Percentiles rank a stretch among this genome's conserved stretches.
phyloP scores from a whole-genome alignment of 2,888 invertebrate genomes.

The Drosophila flavopinicola region DNA sequence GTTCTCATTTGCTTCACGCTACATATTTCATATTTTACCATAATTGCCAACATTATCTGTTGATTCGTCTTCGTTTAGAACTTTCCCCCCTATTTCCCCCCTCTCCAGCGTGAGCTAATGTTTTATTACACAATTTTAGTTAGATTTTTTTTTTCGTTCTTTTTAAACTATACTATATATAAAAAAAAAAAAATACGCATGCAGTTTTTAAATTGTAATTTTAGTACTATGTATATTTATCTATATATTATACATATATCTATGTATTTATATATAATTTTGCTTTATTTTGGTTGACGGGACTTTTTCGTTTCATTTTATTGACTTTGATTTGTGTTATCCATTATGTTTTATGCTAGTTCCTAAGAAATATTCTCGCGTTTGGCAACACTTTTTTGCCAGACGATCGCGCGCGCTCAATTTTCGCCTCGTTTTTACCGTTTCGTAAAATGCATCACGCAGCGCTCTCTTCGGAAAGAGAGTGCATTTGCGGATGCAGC shows the following conservation, averaged over 20 bases:
- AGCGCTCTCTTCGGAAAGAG: constrained; percentile 16
- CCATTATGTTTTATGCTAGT: constrained; percentile 61
- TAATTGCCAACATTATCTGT: constrained; percentile 46
- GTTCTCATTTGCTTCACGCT: constrained; percentile 46
- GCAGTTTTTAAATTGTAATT: constrained; percentile 79
- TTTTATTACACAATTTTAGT: constrained; percentile 63
- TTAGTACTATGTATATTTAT: constrained; percentile 74
- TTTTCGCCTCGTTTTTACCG: constrained; percentile 11
- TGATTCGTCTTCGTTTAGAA: constrained; percentile 51
- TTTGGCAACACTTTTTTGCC: constrained; percentile 35
- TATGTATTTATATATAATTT: constrained; percentile 65
- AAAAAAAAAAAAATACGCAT: constrained; percentile 76
- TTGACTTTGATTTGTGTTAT: constrained; percentile 66
- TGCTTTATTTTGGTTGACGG: constrained; percentile 85
- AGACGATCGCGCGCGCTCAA: constrained; percentile 17
- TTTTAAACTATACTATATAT: constrained; percentile 32
- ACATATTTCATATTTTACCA: constrained; percentile 28
- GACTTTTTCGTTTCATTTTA: constrained; percentile 81
- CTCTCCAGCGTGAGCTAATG: constrained; percentile 71
- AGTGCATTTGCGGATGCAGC: constrained; percentile 13
- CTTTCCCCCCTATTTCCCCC: constrained; percentile 3
- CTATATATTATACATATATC: constrained; percentile 39
- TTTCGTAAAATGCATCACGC: constrained; percentile 5
- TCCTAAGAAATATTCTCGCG: constrained; percentile 50
- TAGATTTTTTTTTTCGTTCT: constrained; percentile 39